Evolutionary conservation across 1,140 invertebrate genomes (phyloP).

Genomic region (Chironomus tepperi): DNA sequence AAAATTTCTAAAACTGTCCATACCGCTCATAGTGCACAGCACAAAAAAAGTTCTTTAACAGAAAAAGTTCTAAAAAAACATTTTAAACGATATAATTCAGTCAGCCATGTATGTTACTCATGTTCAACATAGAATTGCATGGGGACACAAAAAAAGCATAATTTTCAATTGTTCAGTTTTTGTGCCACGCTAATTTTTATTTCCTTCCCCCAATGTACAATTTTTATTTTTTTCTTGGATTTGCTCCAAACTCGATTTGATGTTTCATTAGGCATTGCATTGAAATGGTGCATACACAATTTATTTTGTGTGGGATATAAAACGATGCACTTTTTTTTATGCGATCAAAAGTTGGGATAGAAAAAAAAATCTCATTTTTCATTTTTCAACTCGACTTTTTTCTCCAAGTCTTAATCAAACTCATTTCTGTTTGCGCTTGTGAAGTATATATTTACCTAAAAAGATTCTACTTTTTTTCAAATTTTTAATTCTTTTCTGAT

Average conservation of each 20-base stretch:
- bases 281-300: neutral
- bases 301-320: neutral
- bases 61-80: neutral
- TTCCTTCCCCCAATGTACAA: neutral
- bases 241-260: slow-evolving; percentile 1
- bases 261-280: slow-evolving; percentile 15
- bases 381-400: too few species aligned
- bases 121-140: too few species aligned
- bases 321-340: neutral
- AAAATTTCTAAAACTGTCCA: too few species aligned
- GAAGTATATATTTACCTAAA: too few species aligned
- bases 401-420: too few species aligned
- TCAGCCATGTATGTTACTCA: neutral
- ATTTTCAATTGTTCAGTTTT: neutral
- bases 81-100: neutral
- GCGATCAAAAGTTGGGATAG: neutral
- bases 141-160: too few species aligned
- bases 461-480: too few species aligned
- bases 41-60: neutral
- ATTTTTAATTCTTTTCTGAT: too few species aligned
- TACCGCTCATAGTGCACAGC: neutral
- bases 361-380: neutral
- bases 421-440: too few species aligned
- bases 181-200: neutral
- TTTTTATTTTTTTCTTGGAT: neutral